Conservation (phyloP, 2,797 vertebrate species). For the Myripristis murdjan region DNA sequence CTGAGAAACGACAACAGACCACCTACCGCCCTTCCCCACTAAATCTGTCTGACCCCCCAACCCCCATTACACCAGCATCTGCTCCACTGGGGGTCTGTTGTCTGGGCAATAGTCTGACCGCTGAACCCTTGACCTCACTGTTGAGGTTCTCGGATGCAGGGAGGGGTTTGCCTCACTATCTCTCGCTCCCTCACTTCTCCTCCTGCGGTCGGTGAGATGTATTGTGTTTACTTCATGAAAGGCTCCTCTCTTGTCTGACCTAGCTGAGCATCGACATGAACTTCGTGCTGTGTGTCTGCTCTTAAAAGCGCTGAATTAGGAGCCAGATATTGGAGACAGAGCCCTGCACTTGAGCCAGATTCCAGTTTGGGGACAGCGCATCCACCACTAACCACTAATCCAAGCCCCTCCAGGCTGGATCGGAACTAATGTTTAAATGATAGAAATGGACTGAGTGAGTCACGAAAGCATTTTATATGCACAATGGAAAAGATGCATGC, state of each 20-base stretch:
- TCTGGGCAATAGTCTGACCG: slow-evolving; percentile 49
- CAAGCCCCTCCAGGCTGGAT: slow-evolving; percentile 50
- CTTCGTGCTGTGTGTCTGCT: slow-evolving; percentile 18
- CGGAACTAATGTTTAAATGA: slow-evolving; percentile 37
- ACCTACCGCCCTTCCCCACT: neutral
- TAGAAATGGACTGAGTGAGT: slow-evolving; percentile 9
- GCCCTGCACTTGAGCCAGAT: slow-evolving; percentile 48
- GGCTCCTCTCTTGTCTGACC: slow-evolving; percentile 48
- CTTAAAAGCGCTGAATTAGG: slow-evolving; percentile 46
- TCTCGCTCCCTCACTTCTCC: slow-evolving; percentile 8
- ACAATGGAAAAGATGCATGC: slow-evolving; percentile 12
- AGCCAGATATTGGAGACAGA: slow-evolving; percentile 22
- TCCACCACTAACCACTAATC: slow-evolving; percentile 68
- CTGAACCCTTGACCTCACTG: slow-evolving; percentile 64
- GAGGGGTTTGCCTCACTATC: slow-evolving; percentile 5
- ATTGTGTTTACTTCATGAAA: slow-evolving; percentile 64
- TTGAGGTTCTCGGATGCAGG: slow-evolving; percentile 16
- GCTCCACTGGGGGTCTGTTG: slow-evolving; percentile 37
- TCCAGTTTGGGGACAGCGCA: slow-evolving; percentile 61
- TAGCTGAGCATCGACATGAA: slow-evolving; percentile 34
- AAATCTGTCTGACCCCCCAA: slow-evolving; percentile 19
- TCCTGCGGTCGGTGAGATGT: slow-evolving; percentile 22
- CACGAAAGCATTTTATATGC: neutral
- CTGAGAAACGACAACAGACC: slow-evolving; percentile 19
- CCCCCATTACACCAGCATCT: slow-evolving; percentile 40